Evolutionary conservation across 2,797 vertebrate species (phyloP).

Genomic region (Acropternis orthonyx): DNA sequence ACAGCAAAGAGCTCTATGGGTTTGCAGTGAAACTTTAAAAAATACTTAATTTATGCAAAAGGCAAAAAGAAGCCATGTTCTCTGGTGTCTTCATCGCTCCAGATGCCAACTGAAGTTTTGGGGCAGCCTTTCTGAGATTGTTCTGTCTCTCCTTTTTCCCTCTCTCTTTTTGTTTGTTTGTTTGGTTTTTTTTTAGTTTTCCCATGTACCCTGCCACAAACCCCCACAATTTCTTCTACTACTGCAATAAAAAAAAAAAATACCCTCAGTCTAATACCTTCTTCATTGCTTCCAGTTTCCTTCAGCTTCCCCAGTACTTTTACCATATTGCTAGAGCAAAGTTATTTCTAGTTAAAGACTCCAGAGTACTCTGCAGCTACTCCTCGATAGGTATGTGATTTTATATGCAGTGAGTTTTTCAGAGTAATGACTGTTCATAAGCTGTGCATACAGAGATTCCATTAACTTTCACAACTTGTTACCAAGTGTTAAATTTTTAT

Average conservation of each 20-base stretch:
- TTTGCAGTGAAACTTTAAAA: neutral
- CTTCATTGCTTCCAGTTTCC: neutral
- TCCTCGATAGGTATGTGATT: neutral
- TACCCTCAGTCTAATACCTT: neutral
- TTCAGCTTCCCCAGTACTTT: neutral
- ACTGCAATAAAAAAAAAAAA: neutral
- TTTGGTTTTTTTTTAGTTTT: neutral
- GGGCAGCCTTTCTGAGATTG: neutral
- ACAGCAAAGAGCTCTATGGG: neutral
- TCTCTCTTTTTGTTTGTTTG: too few species aligned
- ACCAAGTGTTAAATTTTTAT: neutral
- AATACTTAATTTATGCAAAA: neutral
- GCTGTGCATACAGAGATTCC: neutral
- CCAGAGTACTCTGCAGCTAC: neutral
- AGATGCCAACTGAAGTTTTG: neutral
- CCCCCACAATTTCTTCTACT: neutral
- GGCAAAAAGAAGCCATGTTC: neutral
- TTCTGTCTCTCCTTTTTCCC: neutral
- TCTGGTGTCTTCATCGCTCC: neutral
- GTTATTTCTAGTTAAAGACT: neutral
- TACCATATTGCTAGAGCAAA: neutral
- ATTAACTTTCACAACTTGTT: neutral
- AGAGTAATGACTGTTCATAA: neutral
- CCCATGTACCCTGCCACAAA: neutral
- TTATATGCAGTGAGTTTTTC: neutral